A percentile compares a stretch with the other conserved stretches of the same genome.
Evolutionary conservation across 2,888 invertebrate species (phyloP).

Genomic region (Phengaris alcon): DNA sequence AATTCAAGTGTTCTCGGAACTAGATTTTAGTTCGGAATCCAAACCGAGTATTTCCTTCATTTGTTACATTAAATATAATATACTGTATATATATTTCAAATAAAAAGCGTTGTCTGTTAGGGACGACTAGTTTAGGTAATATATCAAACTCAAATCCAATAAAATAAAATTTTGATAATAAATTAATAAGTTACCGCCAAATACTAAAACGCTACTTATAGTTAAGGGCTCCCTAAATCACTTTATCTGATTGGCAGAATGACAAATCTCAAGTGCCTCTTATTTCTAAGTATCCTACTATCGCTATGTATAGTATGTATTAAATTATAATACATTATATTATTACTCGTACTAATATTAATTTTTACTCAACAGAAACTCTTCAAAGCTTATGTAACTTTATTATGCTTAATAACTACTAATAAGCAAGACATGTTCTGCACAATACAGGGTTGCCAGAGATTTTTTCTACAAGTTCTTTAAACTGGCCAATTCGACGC

Average conservation of each 20-base stretch:
- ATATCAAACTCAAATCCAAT: no score
- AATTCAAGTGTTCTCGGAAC: conserved; percentile 2
- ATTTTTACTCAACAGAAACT: neutral
- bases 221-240: no score
- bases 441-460: neutral
- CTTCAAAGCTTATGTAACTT: neutral
- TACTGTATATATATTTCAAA: neutral
- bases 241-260: no score
- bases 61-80: neutral
- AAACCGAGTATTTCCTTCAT: neutral
- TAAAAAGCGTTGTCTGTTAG: neutral
- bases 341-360: neutral
- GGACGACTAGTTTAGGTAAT: no score
- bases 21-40: conserved; percentile 7
- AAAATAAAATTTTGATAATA: no score
- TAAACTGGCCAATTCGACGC: no score
- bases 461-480: neutral
- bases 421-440: conserved; percentile 11
- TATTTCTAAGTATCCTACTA: neutral
- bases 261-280: no score
- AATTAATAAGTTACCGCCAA: no score
- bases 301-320: neutral
- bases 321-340: neutral
- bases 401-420: conserved; percentile 8
- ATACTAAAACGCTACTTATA: no score